Base-by-base conservation (phyloP, 2,888 invertebrate genomes). In the Euplexia lucipara region DNA sequence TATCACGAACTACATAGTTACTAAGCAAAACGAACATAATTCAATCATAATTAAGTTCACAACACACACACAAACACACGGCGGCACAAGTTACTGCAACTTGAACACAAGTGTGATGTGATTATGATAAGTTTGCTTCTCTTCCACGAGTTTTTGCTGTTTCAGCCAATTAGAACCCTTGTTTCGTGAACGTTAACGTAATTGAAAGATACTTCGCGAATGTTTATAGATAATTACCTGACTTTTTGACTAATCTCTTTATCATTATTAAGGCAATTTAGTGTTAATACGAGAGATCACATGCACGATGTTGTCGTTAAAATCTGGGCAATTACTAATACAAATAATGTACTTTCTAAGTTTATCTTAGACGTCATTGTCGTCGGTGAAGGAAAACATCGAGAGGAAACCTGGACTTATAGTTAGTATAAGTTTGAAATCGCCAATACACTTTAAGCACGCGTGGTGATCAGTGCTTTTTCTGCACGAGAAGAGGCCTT, bases 61-160 rank as follows among this genome's bases (percentile, higher is more conserved):
- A 35, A 12, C 3, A 18, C 12, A 10, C 30, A 59, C 16, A 34
- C 16, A 26, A 30, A 1, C 26, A 26, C 26, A 30, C 30, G 16
- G 16, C 8, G n/a, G n/a, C 65, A 30, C 14, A 30, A 60, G 20
- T 70, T 62, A 10, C 37, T 32, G 0, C 20, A 32, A 61, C 32
- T 70, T 39, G 18, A 32, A 9, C 18, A 20, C 20, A 42, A 52
- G 52, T 18, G 18, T 16, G 16, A 62, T 62, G 9, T 26, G 34
- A 62, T 51, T 67, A 45, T 34, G n/a, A 37, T 20, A 16, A 71
- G 51, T 60, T 49, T 20, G 37, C 37, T 61, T 34, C n/a, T n/a
- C n/a, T n/a, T n/a, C n/a, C 8, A 16, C 18, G 14, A 52, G 47
- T 47, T 41, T 62, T 39, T 42, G 47, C 63, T 32, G 41, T 47